phyloP scores from a whole-genome alignment of 2,113 vertebrate species.

The Girardinichthys multiradiatus region DNA sequence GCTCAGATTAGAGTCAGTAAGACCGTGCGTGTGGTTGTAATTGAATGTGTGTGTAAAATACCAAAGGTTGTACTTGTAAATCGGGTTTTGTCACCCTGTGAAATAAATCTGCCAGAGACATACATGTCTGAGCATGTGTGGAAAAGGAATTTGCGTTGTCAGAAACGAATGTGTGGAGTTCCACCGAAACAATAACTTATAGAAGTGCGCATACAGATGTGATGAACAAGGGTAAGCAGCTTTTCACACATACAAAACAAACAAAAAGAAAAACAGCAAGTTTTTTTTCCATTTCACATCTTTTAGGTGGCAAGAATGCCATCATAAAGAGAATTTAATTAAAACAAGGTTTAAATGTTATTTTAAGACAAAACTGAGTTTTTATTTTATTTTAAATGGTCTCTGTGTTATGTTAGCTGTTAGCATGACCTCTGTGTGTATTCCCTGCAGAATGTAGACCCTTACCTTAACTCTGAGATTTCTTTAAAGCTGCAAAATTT shows the following conservation, averaged over 20 bases:
- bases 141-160: neutral
- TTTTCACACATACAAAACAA: neutral
- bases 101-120: neutral
- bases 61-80: neutral
- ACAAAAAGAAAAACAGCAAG: rapidly evolving
- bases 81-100: neutral
- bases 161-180: neutral
- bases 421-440: no score
- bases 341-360: neutral
- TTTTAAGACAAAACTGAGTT: neutral
- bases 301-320: neutral
- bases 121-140: neutral
- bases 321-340: no score
- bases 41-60: neutral
- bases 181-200: no score
- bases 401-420: neutral
- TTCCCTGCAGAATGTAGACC: no score
- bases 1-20: neutral
- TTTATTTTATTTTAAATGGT: neutral
- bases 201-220: no score
- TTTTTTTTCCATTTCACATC: neutral
- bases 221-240: no score
- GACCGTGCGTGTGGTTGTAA: neutral
- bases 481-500: no score
- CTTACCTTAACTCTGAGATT: no score